Conservation (phyloP, 2,888 invertebrate genomes). For the Eupeodes luniger region DNA sequence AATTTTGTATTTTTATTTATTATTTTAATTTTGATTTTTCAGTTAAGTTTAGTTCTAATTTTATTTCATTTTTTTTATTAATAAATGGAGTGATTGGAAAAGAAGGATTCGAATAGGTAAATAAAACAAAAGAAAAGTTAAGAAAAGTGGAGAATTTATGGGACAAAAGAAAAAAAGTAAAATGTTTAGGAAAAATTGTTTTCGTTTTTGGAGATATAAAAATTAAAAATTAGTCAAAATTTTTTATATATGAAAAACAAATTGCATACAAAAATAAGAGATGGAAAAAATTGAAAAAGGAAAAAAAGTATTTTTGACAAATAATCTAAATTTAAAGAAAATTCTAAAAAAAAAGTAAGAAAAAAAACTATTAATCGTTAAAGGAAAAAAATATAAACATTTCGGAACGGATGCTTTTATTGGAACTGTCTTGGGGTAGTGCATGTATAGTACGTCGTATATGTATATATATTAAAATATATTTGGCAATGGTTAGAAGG, state of each 20-base stretch:
- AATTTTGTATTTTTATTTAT: conserved; percentile 66
- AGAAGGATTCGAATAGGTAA: conserved; percentile 62
- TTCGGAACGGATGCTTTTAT: conserved; percentile 76
- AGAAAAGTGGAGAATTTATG: conserved; percentile 81
- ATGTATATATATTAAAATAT: conserved; percentile 34
- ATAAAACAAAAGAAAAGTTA: conserved; percentile 78
- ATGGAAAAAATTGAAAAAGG: conserved; percentile 20
- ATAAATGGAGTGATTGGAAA: conserved; percentile 70
- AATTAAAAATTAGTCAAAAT: conserved; percentile 79
- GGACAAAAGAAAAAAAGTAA: conserved; percentile 78
- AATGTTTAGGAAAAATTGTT: conserved; percentile 74
- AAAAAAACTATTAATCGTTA: conserved; percentile 63
- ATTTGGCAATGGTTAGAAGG: conserved; percentile 55
- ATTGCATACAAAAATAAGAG: conserved; percentile 66
- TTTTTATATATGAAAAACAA: conserved; percentile 70
- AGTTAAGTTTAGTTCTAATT: conserved; percentile 34
- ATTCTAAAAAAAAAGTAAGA: conserved; percentile 11
- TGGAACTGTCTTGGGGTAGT: conserved; percentile 69
- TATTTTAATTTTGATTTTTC: conserved; percentile 47
- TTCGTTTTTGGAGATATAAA: conserved; percentile 76
- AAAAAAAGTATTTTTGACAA: conserved; percentile 71
- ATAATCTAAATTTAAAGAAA: conserved; percentile 71
- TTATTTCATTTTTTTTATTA: conserved; percentile 51
- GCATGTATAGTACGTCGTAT: conserved; percentile 42
- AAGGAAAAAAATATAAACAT: conserved; percentile 55